Evolutionary conservation across 2,113 vertebrate genomes (phyloP).

Genomic region (Hyperopisus bebe): DNA sequence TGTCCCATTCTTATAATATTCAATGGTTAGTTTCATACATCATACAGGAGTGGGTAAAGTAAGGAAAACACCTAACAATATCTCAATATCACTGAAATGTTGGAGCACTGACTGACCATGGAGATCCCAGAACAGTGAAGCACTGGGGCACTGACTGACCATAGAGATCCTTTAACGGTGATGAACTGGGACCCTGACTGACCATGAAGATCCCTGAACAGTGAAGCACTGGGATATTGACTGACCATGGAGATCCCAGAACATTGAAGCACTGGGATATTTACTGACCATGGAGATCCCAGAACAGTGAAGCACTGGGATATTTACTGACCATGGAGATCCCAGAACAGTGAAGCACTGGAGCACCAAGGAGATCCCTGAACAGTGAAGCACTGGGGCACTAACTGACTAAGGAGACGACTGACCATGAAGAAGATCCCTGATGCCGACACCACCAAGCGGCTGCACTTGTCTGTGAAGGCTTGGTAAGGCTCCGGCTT

Average conservation of each 20-base stretch:
- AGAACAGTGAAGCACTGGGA: constrained; percentile 38
- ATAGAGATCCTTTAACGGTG: background rate
- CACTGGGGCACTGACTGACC: constrained; percentile 64
- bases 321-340: constrained; percentile 29
- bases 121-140: background rate
- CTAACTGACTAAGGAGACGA: background rate
- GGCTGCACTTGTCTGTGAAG: constrained; percentile 89
- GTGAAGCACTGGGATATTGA: background rate
- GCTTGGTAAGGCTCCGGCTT: constrained; percentile 89
- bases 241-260: background rate
- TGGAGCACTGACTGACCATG: background rate
- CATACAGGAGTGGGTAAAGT: background rate
- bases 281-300: constrained; percentile 62
- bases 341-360: too few relatives aligned
- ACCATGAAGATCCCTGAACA: constrained; percentile 90
- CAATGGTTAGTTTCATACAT: background rate
- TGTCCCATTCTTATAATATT: background rate
- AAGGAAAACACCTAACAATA: background rate
- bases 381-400: constrained; percentile 31
- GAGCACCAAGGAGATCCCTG: too few relatives aligned
- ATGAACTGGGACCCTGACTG: constrained; percentile 32
- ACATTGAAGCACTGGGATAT: background rate
- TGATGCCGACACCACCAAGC: constrained; percentile 82
- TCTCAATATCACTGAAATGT: background rate
- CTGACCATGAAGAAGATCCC: constrained; percentile 95